These are phyloP conservation scores for Conus ventricosus DNA, from an alignment of 1,140 invertebrate species.

Conservation along the genomic window DNA sequence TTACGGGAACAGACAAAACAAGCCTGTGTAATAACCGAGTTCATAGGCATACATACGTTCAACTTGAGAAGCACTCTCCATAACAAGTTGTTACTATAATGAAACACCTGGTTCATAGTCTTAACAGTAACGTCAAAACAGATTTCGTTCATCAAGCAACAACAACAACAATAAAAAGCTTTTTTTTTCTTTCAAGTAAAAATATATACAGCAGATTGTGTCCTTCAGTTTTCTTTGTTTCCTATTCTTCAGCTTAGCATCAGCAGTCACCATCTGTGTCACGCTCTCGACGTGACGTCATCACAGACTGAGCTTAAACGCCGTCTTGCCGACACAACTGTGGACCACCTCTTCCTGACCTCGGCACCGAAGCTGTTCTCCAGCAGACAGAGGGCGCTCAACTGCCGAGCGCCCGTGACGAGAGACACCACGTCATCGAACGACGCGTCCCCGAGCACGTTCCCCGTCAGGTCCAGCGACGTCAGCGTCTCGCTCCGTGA, in stretches of 20 bases:
- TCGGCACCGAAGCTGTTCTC: slow-evolving; percentile 45
- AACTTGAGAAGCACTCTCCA: no score
- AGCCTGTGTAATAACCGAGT: no score
- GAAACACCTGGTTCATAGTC: background rate
- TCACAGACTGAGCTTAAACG: slow-evolving; percentile 49
- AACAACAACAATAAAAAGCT: no score
- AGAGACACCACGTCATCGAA: slow-evolving; percentile 39
- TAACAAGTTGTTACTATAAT: no score
- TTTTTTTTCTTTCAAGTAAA: background rate
- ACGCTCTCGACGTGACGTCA: background rate
- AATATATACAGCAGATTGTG: background rate
- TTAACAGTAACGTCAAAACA: background rate
- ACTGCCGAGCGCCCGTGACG: background rate
- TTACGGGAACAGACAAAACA: no score
- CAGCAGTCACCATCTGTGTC: background rate
- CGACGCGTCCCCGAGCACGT: slow-evolving; percentile 46
- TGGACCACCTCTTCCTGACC: slow-evolving; percentile 41
- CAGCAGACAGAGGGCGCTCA: slow-evolving; percentile 40
- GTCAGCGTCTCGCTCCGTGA: slow-evolving; percentile 26
- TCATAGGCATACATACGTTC: no score
- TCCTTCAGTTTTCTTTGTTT: background rate
- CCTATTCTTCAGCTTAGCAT: background rate
- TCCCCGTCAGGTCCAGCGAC: slow-evolving; percentile 51
- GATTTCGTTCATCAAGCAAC: background rate
- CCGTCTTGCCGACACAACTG: slow-evolving; percentile 29